Conservation (phyloP, 2,113 vertebrate genomes). For the Megaceryle torquata region DNA sequence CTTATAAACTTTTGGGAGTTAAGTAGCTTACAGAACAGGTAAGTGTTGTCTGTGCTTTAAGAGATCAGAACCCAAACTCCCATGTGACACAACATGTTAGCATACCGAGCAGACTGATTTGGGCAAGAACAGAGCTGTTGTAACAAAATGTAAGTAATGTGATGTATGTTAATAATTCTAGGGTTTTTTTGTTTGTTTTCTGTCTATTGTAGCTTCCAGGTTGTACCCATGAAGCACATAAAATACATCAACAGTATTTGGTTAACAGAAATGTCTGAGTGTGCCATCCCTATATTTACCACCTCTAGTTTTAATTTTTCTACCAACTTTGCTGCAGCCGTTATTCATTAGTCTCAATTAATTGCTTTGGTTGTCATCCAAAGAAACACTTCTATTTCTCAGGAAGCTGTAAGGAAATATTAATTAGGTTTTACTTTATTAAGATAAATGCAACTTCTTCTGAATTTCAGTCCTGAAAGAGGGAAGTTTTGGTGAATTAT, state of each 20-base stretch:
- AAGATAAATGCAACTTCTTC: background rate
- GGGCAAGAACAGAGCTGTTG: background rate
- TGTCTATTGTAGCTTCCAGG: background rate
- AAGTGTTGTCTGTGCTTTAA: background rate
- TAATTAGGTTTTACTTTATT: background rate
- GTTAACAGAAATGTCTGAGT: background rate
- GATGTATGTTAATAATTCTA: background rate
- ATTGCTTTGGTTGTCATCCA: background rate
- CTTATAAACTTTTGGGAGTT: background rate
- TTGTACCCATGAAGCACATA: background rate
- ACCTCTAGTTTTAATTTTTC: background rate
- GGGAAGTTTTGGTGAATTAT: background rate
- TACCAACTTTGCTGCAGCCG: fast-evolving
- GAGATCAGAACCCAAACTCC: background rate
- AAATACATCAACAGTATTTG: background rate
- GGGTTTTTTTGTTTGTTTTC: background rate
- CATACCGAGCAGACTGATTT: background rate
- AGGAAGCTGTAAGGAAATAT: background rate
- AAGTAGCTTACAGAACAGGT: background rate
- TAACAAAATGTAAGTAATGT: background rate
- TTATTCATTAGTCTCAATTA: background rate
- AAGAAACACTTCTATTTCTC: background rate
- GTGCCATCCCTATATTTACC: background rate
- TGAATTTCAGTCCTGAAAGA: background rate
- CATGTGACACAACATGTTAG: background rate